phyloP scores from a whole-genome alignment of 2,113 vertebrate genomes.

The Cavia porcellus region DNA sequence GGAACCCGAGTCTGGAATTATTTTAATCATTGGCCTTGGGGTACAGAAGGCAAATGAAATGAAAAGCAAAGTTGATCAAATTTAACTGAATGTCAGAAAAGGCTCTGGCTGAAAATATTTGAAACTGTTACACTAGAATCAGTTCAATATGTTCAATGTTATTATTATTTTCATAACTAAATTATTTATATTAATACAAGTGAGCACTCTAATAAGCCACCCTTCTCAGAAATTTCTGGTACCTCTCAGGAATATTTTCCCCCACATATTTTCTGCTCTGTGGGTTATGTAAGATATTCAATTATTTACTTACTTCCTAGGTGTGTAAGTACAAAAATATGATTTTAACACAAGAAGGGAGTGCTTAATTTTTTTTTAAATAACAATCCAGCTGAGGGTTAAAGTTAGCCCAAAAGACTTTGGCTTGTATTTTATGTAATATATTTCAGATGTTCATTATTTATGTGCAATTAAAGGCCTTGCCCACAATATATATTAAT shows the following conservation, averaged over 20 bases:
- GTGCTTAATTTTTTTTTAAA: background rate
- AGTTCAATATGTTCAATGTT: constrained; percentile 66
- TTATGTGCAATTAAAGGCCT: constrained; percentile 5
- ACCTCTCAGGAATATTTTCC: background rate
- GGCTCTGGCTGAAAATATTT: constrained; percentile 47
- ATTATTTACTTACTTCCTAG: constrained; percentile 37
- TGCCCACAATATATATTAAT: background rate
- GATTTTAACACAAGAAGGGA: constrained; percentile 21
- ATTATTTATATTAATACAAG: constrained; percentile 71
- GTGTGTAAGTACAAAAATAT: background rate
- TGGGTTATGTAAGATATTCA: constrained; percentile 3
- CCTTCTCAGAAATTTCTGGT: constrained; percentile 37
- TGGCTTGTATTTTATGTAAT: constrained; percentile 17
- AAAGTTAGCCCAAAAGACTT: background rate
- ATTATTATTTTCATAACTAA: constrained; percentile 74
- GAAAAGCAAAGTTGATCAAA: constrained; percentile 67
- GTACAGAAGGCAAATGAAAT: constrained; percentile 66
- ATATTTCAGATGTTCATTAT: constrained; percentile 50
- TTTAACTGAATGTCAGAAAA: constrained; percentile 60
- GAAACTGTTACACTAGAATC: constrained; percentile 69
- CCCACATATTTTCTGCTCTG: background rate
- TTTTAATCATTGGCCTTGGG: constrained; percentile 70
- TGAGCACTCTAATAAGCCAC: background rate
- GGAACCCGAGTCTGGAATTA: constrained; percentile 63
- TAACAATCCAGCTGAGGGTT: background rate